A percentile compares a stretch with the other conserved stretches of the same genome.
Conservation (phyloP, 1,140 invertebrate genomes). For the Dufourea novaeangliae region DNA sequence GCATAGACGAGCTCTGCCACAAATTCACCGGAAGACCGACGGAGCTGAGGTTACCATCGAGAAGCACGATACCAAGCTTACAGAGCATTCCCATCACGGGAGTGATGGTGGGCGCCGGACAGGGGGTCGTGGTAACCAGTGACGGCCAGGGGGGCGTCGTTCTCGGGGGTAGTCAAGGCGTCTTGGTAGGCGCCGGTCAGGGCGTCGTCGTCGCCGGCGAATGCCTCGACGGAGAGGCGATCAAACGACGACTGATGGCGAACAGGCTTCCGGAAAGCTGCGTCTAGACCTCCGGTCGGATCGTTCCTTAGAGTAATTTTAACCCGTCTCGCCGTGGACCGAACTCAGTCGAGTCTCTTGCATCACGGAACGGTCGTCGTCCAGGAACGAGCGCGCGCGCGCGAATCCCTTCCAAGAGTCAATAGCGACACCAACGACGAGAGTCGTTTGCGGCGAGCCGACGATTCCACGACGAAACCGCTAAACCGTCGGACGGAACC, state of each 20-base stretch:
- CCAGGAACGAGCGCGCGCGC: neutral
- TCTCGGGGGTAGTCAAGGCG: constrained; percentile 66
- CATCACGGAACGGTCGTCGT: no score
- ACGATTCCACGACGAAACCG: neutral
- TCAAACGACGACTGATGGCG: constrained; percentile 88
- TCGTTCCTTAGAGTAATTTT: no score
- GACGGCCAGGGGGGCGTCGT: constrained; percentile 70
- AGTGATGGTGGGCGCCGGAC: constrained; percentile 42
- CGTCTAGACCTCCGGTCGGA: constrained; percentile 83
- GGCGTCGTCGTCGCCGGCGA: constrained; percentile 78
- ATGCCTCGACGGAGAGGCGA: constrained; percentile 84
- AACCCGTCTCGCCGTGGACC: no score
- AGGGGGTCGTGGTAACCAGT: no score
- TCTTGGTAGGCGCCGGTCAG: constrained; percentile 63
- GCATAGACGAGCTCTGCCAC: constrained; percentile 80
- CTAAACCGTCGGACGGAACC: neutral
- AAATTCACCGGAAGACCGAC: constrained; percentile 77
- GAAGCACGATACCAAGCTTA: constrained; percentile 79
- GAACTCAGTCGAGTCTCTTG: no score
- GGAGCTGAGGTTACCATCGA: constrained; percentile 78
- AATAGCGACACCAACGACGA: neutral
- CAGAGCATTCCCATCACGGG: constrained; percentile 78
- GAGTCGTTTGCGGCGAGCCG: neutral
- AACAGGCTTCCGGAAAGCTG: constrained; percentile 89
- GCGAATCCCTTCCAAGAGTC: neutral